phyloP scores from a whole-genome alignment of 2,113 vertebrate genomes.

The Chamaea fasciata region DNA sequence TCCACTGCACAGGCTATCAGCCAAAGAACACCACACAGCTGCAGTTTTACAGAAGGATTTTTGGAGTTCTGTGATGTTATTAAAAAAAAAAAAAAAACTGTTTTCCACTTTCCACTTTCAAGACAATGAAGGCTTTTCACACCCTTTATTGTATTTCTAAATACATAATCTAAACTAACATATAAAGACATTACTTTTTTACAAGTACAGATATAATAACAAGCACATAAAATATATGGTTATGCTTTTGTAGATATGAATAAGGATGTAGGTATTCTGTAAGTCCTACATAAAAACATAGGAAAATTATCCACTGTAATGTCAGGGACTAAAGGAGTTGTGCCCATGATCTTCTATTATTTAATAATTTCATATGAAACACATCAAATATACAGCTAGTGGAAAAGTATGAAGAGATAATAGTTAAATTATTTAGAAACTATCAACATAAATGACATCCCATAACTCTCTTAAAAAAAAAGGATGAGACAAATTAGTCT shows the following conservation, averaged over 20 bases:
- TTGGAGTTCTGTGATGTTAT: neutral
- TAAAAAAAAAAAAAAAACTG: neutral
- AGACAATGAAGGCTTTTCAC: neutral
- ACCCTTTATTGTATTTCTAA: neutral
- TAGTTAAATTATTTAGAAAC: neutral
- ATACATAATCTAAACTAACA: neutral
- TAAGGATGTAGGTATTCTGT: neutral
- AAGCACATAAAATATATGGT: neutral
- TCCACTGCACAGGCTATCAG: neutral
- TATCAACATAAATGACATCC: neutral
- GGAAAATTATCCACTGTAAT: neutral
- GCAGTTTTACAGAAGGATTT: constrained; percentile 2
- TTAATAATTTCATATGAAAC: neutral
- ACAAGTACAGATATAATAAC: neutral
- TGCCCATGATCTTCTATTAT: neutral
- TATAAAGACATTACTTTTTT: neutral
- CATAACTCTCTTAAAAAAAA: neutral
- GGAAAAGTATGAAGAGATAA: neutral
- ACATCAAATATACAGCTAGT: neutral
- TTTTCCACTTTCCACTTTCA: neutral
- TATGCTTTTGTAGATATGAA: neutral
- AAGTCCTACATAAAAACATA: neutral
- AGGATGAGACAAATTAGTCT: neutral
- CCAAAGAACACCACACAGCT: constrained; percentile 10
- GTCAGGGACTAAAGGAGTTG: neutral